Base-by-base conservation (phyloP, 2,888 invertebrate genomes). In the Rhopalosiphum nymphaeae region DNA sequence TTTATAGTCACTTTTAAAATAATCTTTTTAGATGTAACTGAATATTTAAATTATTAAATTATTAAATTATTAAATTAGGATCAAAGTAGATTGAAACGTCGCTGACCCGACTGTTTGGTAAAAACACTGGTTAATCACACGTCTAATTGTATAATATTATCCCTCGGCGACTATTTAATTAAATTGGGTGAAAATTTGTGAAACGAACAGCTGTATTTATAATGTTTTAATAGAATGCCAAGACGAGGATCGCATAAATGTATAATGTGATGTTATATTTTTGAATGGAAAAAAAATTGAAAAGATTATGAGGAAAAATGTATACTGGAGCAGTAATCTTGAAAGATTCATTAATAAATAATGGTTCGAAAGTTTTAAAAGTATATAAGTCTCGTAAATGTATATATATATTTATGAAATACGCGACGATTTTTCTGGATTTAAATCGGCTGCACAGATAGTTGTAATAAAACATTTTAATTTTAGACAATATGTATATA, bases 81-180 rank as follows among this genome's bases (percentile, higher is more conserved):
- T 49, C 49, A 49, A 78, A 90, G 46, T 36, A 90, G 49, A 49
- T 67, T 67, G 67, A 67, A 90, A 90, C 67, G 86, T 92, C 86
- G 61, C 46, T 36, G 16, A 46, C 46, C 46, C 86, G 46, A 61
- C 57, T 61, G 44, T 46, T 44, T n/a, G 49, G 87, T 86, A 61
- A 85, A 92, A 87, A 56, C 44, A 46, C 44, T 29, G 61, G 49
- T 85, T 85, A 92, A 92, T 92, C 57, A 87, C 44, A 92, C 11
- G 86, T 87, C 25, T 86, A 57, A 86, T 85, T 91, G 44, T 92
- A 87, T 57, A 86, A 86, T 57, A 92, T 92, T 87, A 92, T 86
- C 86, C 92, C 86, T 92, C 11, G 0, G 36, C 46, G 57, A 46
- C 61, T 61, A 87, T 36, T 67, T 78, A 67, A 90, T 49, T 13